Conservation (phyloP, 2,113 vertebrate genomes). For the Mormoops blainvillei region DNA sequence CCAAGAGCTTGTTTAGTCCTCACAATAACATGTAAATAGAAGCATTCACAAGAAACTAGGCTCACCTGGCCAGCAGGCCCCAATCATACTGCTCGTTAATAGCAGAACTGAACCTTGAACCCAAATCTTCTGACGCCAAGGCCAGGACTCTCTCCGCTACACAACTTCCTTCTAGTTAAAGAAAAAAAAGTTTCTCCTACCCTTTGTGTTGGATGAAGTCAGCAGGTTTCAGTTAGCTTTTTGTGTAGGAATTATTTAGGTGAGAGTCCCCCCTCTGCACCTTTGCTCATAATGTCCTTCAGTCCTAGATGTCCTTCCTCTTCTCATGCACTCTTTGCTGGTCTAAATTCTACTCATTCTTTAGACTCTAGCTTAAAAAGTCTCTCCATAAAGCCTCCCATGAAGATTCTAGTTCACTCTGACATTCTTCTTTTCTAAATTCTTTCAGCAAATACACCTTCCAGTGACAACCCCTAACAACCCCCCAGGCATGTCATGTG, state of each 20-base stretch:
- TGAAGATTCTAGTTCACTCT: neutral
- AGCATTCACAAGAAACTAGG: neutral
- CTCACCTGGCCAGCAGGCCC: neutral
- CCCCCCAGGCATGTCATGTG: slow-evolving; percentile 2
- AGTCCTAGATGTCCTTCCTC: neutral
- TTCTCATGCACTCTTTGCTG: neutral
- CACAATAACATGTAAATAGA: neutral
- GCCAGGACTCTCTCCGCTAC: neutral
- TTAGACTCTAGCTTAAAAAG: neutral
- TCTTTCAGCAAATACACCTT: neutral
- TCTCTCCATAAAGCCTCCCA: neutral
- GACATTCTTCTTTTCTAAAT: neutral
- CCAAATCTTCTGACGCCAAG: neutral
- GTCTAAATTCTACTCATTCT: neutral
- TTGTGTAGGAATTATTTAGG: neutral
- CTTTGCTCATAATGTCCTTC: neutral
- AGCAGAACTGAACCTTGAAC: slow-evolving; percentile 5
- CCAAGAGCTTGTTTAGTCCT: neutral
- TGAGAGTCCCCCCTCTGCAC: neutral
- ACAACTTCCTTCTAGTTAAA: neutral
- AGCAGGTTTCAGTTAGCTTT: neutral
- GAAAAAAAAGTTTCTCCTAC: neutral
- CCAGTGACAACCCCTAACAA: neutral
- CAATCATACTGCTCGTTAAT: neutral
- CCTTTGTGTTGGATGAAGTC: neutral